Evolutionary conservation across 2,797 vertebrate genomes (phyloP), one percentile per base, ranked within the genome.

Genomic region (Distichodus sexfasciatus): DNA sequence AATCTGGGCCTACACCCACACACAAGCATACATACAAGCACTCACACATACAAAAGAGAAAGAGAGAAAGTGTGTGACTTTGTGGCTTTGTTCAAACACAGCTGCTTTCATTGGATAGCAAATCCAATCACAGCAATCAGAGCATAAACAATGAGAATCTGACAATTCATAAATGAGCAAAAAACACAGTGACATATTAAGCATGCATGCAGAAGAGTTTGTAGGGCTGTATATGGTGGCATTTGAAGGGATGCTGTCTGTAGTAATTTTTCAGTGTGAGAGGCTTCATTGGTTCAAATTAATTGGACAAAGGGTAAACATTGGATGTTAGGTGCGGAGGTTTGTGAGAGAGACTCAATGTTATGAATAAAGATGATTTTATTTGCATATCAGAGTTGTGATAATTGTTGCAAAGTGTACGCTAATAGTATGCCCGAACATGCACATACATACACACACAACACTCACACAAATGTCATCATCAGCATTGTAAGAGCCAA

Each of bases 401-500:
- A 60, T 72, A 72, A 72, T 72, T 72, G 70, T 66, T 72, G 60
- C 66, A 72, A 66, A 64, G 44, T 50, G 21, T 50, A 71, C 53
- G 38, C 62, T 36, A 47, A 72, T 66, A 60, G 54, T 66, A 72
- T 54, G 61, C 24, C 61, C 54, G 38, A 72, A 72, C 71, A 72
- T 69, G 57, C 63, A 68, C 62, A 71, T 59, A 57, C 54, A 40
- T 54, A 61, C 46, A 67, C 76, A 67, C 41, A 74, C 71, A 26
- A 69, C 72, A 66, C 15, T 88, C 85, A 89, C 87, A 86, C 89
- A 89, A 89, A 91, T 91, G 90, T 91, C 90, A 91, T 92, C 90
- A 91, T 90, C 87, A 85, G 84, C 82, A 85, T 86, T 90, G 86
- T 89, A 79, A 76, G 81, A 85, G 90, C 91, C 90, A 91, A 89